Percentiles rank a stretch among this genome's conserved stretches.
Conservation (phyloP, 1,140 invertebrate genomes). For the Drosophila sulfurigaster region DNA sequence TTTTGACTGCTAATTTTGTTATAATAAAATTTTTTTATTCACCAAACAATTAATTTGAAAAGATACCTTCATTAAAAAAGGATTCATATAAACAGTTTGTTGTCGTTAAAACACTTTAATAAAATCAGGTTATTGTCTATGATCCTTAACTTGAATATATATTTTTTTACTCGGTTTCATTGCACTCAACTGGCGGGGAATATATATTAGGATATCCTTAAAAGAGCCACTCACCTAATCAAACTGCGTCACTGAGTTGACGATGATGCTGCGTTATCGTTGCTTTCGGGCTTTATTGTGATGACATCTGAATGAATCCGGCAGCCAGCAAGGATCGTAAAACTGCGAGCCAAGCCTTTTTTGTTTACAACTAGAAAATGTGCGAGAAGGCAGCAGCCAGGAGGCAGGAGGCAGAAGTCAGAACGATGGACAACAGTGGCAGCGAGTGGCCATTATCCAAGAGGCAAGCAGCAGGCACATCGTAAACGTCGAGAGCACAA, state of each 20-base stretch:
- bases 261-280: conserved; percentile 19
- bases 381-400: background rate
- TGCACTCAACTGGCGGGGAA: conserved; percentile 19
- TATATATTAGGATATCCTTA: conserved; percentile 34
- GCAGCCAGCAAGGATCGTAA: conserved; percentile 47
- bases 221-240: conserved; percentile 66
- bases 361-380: conserved; percentile 61
- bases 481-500: conserved; percentile 65
- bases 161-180: conserved; percentile 24
- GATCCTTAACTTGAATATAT: conserved; percentile 13
- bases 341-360: conserved; percentile 40
- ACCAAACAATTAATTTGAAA: too few species aligned
- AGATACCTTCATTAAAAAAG: too few species aligned
- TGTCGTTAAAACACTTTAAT: background rate
- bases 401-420: too few species aligned
- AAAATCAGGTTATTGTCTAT: background rate
- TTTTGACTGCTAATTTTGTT: too few species aligned
- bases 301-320: conserved; percentile 48
- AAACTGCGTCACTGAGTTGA: conserved; percentile 39
- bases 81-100: too few species aligned
- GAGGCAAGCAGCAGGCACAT: conserved; percentile 36
- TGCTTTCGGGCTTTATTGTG: conserved; percentile 56
- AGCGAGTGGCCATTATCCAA: conserved; percentile 43
- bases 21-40: too few species aligned
- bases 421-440: background rate